Evolutionary conservation across 2,113 vertebrate species (phyloP), one percentile per base, ranked within the genome.

Genomic region (Actenoides hombroni): DNA sequence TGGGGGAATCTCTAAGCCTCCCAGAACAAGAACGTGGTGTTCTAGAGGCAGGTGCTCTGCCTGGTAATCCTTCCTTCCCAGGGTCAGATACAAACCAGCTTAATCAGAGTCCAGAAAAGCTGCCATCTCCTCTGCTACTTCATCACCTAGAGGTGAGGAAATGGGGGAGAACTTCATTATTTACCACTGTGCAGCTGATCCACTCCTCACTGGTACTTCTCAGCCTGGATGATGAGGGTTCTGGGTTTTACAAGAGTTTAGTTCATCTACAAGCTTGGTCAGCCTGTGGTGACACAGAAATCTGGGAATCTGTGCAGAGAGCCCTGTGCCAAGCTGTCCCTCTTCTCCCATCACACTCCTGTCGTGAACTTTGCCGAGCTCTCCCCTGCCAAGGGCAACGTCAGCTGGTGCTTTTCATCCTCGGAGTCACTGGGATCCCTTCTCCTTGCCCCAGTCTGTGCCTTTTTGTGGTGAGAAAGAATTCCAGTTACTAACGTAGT

Each of bases 1-100:
- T 3, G 2, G 10, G 40, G 19, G 46, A 48, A 73, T 35, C 24
- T 59, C 0, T 25, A 44, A 39, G 35, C 40, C 5, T 65, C 4
- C 7, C 2, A 44, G 59, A 78, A 29, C 26, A 59, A 19, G 13
- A 12, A 7, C 3, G 1, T 3, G 56, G 26, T 48, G 35, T 21
- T 69, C 4, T 12, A 10, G 28, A 64, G 48, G 26, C 2, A 0
- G 15, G 5, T 14, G 3, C 37, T 86, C 20, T 53, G 1, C 28
- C 16, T 39, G 24, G 53, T 25, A 37, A 29, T 29, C 77, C 33
- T 15, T 61, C 59, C 31, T 63, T 35, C 40, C 57, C 63, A 37
- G 26, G 24, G 11, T 74, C 60, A 63, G 53, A 31, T 23, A 49
- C 53, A 73, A 77, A 67, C 25, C 46, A 35, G 35, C 29, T 69